Base-by-base conservation (phyloP, 2,113 vertebrate species). In the Turnix velox region DNA sequence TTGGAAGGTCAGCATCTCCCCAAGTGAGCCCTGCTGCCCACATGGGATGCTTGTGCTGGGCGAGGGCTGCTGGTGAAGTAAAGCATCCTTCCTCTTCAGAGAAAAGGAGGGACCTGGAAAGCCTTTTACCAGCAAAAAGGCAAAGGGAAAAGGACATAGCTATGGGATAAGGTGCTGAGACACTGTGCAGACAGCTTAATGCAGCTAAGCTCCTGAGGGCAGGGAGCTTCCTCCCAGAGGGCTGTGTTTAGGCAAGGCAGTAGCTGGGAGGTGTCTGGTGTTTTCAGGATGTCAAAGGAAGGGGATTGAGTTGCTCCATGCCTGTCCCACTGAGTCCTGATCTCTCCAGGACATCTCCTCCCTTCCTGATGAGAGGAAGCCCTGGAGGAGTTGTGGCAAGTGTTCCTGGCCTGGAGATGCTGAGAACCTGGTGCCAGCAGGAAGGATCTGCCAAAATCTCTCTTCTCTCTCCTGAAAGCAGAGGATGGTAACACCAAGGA, bases 261-360 rank as follows among this genome's bases (percentile, higher is more conserved):
- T 96, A 94, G 66, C 73, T 94, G 91, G 94, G 92, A 95, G 88
- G 86, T 94, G 91, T 77, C 91, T 82, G 59, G n/a, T 84, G 54
- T 95, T 96, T 88, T 93, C 58, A 49, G 74, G 40, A 77, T 92
- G 69, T 80, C 88, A 88, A 84, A 72, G 88, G 57, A 92, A 88
- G 88, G 91, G 65, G 77, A 42, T 69, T 72, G 61, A 84, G 88
- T 94, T 90, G 69, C 5, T 8, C 58, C 96, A 88, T 72, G 91
- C 74, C 80, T 14, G 1, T 27, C n/a, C 27, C 28, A 40, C 61
- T 84, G 86, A 78, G 48, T 94, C 45, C 88, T 96, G 73, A 73
- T 90, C 85, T 95, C 48, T 84, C 66, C 40, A 82, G 84, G 81
- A 65, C 86, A 78, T 37, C 79, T 91, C 85, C 85, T 92, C 85